phyloP scores from a whole-genome alignment of 2,888 invertebrate species.

The Tribolium freemani region DNA sequence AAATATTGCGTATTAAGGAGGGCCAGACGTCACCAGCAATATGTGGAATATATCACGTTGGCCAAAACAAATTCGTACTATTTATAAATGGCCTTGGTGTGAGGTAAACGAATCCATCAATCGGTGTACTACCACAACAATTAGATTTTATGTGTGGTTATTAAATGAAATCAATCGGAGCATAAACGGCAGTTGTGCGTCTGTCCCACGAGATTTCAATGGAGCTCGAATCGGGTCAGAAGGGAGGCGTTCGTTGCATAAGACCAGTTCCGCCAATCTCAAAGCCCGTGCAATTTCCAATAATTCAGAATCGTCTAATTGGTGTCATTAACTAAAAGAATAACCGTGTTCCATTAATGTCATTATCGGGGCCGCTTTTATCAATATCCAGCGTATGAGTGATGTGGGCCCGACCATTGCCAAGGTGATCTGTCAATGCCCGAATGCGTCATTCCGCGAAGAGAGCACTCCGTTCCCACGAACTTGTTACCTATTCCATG shows the following conservation, averaged over 20 bases:
- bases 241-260: slow-evolving; percentile 27
- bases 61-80: slow-evolving; percentile 28
- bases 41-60: too few relatives aligned
- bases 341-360: slow-evolving; percentile 61
- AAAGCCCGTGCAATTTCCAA: slow-evolving; percentile 7
- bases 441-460: slow-evolving; percentile 60
- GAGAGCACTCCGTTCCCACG: slow-evolving; percentile 51
- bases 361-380: slow-evolving; percentile 55
- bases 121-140: slow-evolving; percentile 38
- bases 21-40: too few relatives aligned
- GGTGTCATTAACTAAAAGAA: slow-evolving; percentile 58
- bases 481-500: slow-evolving; percentile 55
- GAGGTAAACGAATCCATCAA: slow-evolving; percentile 44
- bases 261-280: slow-evolving; percentile 18
- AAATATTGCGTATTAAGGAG: too few relatives aligned
- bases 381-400: slow-evolving; percentile 40
- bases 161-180: slow-evolving; percentile 2
- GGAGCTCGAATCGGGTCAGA: slow-evolving; percentile 21
- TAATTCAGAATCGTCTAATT: slow-evolving; percentile 44
- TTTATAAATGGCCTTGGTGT: slow-evolving; percentile 37
- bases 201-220: slow-evolving; percentile 16
- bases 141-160: slow-evolving; percentile 11
- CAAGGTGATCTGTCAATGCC: slow-evolving; percentile 64
- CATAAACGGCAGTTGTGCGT: neutral
- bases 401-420: slow-evolving; percentile 58